Evolutionary conservation across 1,140 invertebrate species (phyloP).

Genomic region (Drosophila saltans): DNA sequence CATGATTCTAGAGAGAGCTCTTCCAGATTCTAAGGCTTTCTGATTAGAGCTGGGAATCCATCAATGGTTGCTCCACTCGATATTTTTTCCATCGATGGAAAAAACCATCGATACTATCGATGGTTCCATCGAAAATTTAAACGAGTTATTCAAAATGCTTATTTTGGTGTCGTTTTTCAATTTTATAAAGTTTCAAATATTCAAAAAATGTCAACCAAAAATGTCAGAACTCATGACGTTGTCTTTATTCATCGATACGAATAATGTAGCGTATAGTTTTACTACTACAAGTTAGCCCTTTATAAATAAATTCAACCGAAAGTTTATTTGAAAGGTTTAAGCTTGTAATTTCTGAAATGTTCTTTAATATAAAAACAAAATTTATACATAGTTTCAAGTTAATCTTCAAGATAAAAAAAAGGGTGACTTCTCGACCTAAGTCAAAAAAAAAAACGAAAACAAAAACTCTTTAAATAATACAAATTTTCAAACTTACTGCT

Average conservation of each 20-base stretch:
- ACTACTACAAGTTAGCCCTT: background rate
- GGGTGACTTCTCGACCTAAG: background rate
- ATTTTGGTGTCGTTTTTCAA: conserved; percentile 7
- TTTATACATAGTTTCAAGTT: no score
- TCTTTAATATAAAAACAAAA: background rate
- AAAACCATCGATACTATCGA: no score
- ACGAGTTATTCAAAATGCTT: background rate
- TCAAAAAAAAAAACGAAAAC: background rate
- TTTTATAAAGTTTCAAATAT: conserved; percentile 4
- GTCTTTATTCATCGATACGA: background rate
- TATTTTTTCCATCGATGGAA: no score
- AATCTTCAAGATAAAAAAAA: background rate
- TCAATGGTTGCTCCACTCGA: no score
- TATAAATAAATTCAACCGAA: conserved; percentile 4
- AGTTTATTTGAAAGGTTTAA: background rate
- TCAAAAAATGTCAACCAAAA: background rate
- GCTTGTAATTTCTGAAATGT: conserved; percentile 6
- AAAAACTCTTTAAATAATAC: background rate
- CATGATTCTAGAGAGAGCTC: no score
- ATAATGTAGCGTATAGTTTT: background rate
- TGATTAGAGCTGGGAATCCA: no score
- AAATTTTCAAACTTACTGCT: no score
- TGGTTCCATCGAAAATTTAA: no score
- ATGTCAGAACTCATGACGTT: conserved; percentile 7
- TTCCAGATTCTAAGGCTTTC: no score